Evolutionary conservation across 2,113 vertebrate species (phyloP).

Genomic region (Prinia subflava): DNA sequence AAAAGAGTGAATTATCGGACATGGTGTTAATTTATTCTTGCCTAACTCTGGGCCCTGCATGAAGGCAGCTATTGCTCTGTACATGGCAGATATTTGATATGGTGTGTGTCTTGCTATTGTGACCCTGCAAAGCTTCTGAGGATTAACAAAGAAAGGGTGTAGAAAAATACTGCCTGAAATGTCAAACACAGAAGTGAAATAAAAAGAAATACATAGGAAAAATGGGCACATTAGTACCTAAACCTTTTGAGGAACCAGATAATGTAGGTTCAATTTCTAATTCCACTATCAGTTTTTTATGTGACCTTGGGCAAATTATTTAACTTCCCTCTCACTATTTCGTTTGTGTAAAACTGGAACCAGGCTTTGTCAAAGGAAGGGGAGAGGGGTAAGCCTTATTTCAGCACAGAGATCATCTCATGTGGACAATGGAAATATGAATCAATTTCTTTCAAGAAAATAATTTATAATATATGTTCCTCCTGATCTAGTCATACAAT

Average conservation of each 20-base stretch:
- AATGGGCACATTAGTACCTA: neutral
- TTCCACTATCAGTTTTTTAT: neutral
- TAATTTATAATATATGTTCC: neutral
- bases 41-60: neutral
- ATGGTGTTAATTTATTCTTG: neutral
- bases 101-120: neutral
- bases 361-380: neutral
- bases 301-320: neutral
- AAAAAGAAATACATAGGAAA: neutral
- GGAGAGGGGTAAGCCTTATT: neutral
- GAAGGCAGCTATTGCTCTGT: constrained; percentile 10
- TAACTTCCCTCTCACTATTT: neutral
- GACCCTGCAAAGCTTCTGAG: neutral
- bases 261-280: neutral
- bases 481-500: neutral
- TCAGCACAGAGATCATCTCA: neutral
- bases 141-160: neutral
- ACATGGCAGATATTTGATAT: neutral
- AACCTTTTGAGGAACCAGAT: neutral
- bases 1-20: neutral
- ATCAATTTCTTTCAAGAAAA: neutral
- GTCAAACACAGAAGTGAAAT: neutral
- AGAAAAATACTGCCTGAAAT: neutral
- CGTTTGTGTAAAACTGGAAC: neutral
- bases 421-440: neutral